Evolutionary conservation across 35 echinoderm and acorn worm genomes (phyloP).

Genomic region (Strongylocentrotus purpuratus): DNA sequence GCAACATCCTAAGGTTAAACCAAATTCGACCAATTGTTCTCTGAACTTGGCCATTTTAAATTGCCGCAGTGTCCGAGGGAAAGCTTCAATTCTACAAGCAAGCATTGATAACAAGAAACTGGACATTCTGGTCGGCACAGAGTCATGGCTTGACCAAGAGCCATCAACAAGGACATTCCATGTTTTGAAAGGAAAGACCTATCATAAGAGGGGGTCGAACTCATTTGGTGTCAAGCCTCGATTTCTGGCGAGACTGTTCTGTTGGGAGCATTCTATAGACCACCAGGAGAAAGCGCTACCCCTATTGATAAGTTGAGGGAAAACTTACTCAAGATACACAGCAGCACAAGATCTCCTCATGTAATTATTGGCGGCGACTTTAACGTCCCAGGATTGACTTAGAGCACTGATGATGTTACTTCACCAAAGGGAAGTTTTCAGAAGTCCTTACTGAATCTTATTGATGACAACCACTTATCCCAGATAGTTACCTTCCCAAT

Average conservation of each 20-base stretch:
- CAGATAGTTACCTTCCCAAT: slow-evolving; percentile 54
- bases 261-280: not conserved
- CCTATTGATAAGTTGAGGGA: slow-evolving; percentile 30
- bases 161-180: slow-evolving; percentile 17
- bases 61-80: not conserved
- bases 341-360: slow-evolving; percentile 14
- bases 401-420: not conserved
- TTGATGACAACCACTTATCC: slow-evolving; percentile 53
- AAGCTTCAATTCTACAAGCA: not conserved
- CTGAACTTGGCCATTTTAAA: not conserved
- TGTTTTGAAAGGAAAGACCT: not conserved
- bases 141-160: slow-evolving; percentile 35
- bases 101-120: not conserved
- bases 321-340: slow-evolving; percentile 42
- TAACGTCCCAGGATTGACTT: slow-evolving; percentile 47
- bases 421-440: not conserved
- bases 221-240: slow-evolving; percentile 24
- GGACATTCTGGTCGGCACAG: slow-evolving; percentile 25
- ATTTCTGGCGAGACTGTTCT: slow-evolving; percentile 6
- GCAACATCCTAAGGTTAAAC: not conserved
- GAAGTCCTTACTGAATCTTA: slow-evolving; percentile 24
- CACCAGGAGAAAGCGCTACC: not conserved
- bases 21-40: not conserved
- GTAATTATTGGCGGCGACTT: slow-evolving; percentile 59
- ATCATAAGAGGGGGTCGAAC: not conserved